Evolutionary conservation across 2,888 invertebrate species (phyloP).

Genomic region (Erebia aethiops): DNA sequence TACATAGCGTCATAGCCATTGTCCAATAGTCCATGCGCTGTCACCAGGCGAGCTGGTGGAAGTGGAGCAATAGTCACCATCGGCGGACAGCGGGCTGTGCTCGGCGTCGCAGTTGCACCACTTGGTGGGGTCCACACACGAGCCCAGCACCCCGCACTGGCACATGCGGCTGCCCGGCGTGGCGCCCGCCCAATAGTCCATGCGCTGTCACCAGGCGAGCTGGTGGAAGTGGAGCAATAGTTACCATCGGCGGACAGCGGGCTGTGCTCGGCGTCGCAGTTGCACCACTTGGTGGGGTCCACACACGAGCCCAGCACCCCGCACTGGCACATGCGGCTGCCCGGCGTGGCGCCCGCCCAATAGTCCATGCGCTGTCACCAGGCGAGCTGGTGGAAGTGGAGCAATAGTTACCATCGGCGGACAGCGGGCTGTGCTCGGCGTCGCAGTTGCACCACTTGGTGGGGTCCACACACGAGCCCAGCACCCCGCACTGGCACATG

Average conservation of each 20-base stretch:
- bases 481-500: slow-evolving; percentile 93
- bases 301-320: slow-evolving; percentile 93
- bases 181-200: slow-evolving; percentile 98
- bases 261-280: slow-evolving; percentile 91
- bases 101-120: slow-evolving; percentile 98
- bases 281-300: slow-evolving; percentile 95
- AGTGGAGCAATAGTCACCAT: slow-evolving; percentile 40
- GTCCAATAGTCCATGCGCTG: slow-evolving; percentile 97
- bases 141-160: slow-evolving; percentile 93
- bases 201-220: slow-evolving; percentile 97
- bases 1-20: too few relatives aligned
- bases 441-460: slow-evolving; percentile 99
- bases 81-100: slow-evolving; percentile 42
- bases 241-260: slow-evolving; percentile 52
- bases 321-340: slow-evolving; percentile 88
- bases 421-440: slow-evolving; percentile 74
- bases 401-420: slow-evolving; percentile 49
- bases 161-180: slow-evolving; percentile 86
- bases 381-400: slow-evolving; percentile 91
- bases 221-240: slow-evolving; percentile 85
- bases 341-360: slow-evolving; percentile 93
- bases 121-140: slow-evolving; percentile 91
- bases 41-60: too few relatives aligned
- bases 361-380: slow-evolving; percentile 99
- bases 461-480: slow-evolving; percentile 91